Base-by-base conservation (phyloP, 2,113 vertebrate genomes). In the Pseudorasbora parva region DNA sequence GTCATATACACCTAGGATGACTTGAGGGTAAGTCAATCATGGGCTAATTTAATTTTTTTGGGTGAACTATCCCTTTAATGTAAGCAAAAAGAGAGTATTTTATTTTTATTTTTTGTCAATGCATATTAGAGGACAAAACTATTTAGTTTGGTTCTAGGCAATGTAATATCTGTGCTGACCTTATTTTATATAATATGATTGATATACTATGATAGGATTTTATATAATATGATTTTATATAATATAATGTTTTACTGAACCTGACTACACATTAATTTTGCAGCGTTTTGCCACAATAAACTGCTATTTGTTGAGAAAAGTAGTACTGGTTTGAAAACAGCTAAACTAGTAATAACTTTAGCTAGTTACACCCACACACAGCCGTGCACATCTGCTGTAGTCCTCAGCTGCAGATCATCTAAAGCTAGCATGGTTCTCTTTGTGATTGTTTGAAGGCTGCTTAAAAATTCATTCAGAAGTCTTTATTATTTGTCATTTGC, bases 351-450 rank as follows among this genome's bases (percentile, higher is more conserved):
- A 25, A 25, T 66, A 66, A 4, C 33, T 68, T 68, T 37, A 68
- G 64, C 37, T 68, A 68, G 30, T 68, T 68, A 37, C 15, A 37
- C 30, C 15, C 62, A 17, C 64, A 68, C 30, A 37, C 64, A 27
- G 64, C 19, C 27, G 79, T 88, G 77, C 82, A 86, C 81, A 37
- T 66, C 64, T 66, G 17, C 62, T 33, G 66, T 78, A 73, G 81
- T 73, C 68, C 43, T 33, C 23, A 30, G 47, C 47, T 74, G 15
- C 71, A 51, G 8, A 17, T 49, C 71, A 51, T 51, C 71, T 30
- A 27, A 74, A 74, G 45, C 71, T 74, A 25, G 2, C 5, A 0
- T 2, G 11, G 27, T 21, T 49, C 21, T 30, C 27, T 56, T 75
- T 56, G 73, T 33, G 54, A 49, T 33, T 27, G 17, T 75, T 9